These are phyloP conservation scores for Ophonus ardosiacus DNA, from an alignment of 2,888 invertebrate genomes.

Conservation along the genomic window DNA sequence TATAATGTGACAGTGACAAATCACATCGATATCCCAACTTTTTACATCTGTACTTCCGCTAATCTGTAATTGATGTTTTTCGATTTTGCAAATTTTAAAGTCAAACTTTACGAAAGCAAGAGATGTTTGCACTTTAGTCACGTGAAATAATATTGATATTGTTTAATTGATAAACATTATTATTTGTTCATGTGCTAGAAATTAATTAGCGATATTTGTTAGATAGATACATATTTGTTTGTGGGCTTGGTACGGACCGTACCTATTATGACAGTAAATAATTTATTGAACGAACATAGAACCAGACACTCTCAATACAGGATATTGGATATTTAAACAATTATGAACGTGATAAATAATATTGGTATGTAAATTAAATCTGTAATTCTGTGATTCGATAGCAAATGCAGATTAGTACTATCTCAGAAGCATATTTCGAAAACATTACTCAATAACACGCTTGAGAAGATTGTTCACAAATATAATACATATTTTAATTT, in stretches of 20 bases:
- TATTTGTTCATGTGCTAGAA: background rate
- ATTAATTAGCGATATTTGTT: background rate
- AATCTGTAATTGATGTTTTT: constrained; percentile 28
- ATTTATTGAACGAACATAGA: background rate
- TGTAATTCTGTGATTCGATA: no score
- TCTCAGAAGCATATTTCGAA: no score
- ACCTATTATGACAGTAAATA: background rate
- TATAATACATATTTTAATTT: no score
- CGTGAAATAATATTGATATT: background rate
- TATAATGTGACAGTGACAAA: constrained; percentile 51
- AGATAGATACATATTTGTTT: background rate
- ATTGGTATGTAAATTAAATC: no score
- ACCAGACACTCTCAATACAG: background rate
- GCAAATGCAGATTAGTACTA: no score
- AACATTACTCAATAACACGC: no score
- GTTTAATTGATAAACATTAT: background rate
- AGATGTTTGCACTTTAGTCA: background rate
- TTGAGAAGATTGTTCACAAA: no score
- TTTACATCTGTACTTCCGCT: background rate
- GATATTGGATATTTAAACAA: background rate
- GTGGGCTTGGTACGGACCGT: background rate
- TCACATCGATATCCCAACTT: constrained; percentile 4
- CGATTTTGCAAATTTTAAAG: background rate
- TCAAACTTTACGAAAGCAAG: background rate
- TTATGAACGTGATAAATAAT: background rate